Evolutionary conservation across 2,888 invertebrate genomes (phyloP), one percentile per base, ranked within the genome.

Genomic region (Beris morrisii): DNA sequence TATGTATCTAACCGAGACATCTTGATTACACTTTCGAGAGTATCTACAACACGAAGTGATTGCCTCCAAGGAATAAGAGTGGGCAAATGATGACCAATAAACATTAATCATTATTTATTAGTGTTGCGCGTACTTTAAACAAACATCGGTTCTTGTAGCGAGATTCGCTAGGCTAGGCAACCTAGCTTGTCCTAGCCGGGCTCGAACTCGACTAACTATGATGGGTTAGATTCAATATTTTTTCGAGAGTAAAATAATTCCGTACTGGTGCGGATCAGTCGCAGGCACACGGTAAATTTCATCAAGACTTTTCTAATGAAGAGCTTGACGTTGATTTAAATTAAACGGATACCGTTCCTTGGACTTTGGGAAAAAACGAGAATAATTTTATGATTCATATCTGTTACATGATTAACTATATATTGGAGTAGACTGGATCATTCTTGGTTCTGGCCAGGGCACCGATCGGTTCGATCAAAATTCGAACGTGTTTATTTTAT

Each of bases 41-140:
- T 54, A 53, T 53, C 45, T 64, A 54, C 46, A 54, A 55, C 48
- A 59, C 59, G 66, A 48, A 66, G 55, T 64, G 64, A 64, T 65
- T 56, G 59, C 67, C 56, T 53, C 65, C 52, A 50, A 66, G 64
- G 64, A 66, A 69, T 64, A 52, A 50, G 65, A 67, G 64, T 69
- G 67, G 69, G 65, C 61, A 67, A 70, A 67, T 68, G 70, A 70
- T 70, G 70, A 55, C 64, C 70, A 70, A 70, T 70, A 70, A 70
- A 52, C 70, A 70, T 70, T 70, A 70, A 70, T 70, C 70, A 70
- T 70, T 70, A 65, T 68, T 70, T 70, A 70, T 70, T 67, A 70
- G 70, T 70, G 68, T 67, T 68, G 65, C 54, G 66, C 63, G 67
- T 54, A 56, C 66, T 68, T 69, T 70, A 70, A 68, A 68, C 68